Evolutionary conservation across 2,797 vertebrate genomes (phyloP).

Genomic region (Myotis planiceps): DNA sequence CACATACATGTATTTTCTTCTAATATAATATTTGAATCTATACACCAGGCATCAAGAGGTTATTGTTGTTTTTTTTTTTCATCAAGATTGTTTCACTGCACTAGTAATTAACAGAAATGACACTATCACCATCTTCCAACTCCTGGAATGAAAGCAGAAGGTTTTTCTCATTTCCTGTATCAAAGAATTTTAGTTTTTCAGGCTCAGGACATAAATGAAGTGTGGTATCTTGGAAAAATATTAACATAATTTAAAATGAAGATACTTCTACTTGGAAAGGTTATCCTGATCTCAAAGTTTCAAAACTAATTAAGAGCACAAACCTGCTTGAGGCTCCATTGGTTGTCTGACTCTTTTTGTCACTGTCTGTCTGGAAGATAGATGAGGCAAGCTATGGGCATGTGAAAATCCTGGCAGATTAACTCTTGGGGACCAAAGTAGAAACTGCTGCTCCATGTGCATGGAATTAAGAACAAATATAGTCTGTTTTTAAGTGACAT

Average conservation of each 20-base stretch:
- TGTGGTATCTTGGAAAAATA: constrained; percentile 43
- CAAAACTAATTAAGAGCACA: constrained; percentile 1
- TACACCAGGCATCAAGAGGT: neutral
- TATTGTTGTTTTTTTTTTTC: neutral
- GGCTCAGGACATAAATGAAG: constrained; percentile 9
- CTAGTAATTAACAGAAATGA: neutral
- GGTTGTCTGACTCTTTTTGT: neutral
- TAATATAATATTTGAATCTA: neutral
- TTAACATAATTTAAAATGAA: constrained; percentile 9
- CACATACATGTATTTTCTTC: neutral
- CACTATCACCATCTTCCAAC: neutral
- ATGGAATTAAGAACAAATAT: neutral
- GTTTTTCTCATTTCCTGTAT: neutral
- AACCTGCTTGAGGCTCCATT: neutral
- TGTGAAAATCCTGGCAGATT: neutral
- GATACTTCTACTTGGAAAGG: constrained; percentile 2
- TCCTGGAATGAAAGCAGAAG: neutral
- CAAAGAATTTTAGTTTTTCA: neutral
- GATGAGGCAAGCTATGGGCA: neutral
- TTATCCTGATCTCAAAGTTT: constrained; percentile 43
- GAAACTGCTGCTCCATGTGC: neutral
- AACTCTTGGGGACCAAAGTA: neutral
- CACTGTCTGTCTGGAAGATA: constrained; percentile 29
- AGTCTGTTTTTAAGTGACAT: neutral
- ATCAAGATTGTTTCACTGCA: neutral